Evolutionary conservation across 2,888 invertebrate genomes (phyloP).

Genomic region (Tromatobia lineatoria): DNA sequence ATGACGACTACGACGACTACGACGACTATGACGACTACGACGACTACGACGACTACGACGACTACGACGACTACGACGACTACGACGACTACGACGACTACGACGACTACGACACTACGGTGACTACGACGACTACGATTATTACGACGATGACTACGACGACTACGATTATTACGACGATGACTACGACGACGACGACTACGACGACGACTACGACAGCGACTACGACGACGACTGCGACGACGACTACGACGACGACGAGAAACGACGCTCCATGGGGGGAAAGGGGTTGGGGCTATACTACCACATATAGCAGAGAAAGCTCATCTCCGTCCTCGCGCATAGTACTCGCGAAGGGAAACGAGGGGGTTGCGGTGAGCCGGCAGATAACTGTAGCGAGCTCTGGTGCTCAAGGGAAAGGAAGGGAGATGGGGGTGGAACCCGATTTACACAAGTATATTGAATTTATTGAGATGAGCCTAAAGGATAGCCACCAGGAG

Average conservation of each 20-base stretch:
- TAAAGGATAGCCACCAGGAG: constrained; percentile 84
- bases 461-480: constrained; percentile 86
- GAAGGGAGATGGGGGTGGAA: constrained; percentile 47
- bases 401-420: constrained; percentile 42
- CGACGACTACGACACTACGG: constrained; percentile 33
- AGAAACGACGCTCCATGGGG: constrained; percentile 64
- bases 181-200: constrained; percentile 50
- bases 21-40: constrained; percentile 59
- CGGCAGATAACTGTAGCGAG: constrained; percentile 56
- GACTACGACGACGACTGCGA: not conserved
- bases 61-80: constrained; percentile 39
- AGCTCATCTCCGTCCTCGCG: constrained; percentile 80
- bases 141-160: too few species aligned
- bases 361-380: constrained; percentile 51
- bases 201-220: too few species aligned
- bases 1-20: too few species aligned
- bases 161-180: too few species aligned
- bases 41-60: constrained; percentile 67
- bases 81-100: constrained; percentile 63
- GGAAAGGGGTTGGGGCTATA: constrained; percentile 56
- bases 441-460: constrained; percentile 85
- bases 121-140: constrained; percentile 62
- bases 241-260: constrained; percentile 63
- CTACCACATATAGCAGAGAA: constrained; percentile 62
- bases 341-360: constrained; percentile 58